Evolutionary conservation across 2,888 invertebrate genomes (phyloP).

Genomic region (Julus scanicus): DNA sequence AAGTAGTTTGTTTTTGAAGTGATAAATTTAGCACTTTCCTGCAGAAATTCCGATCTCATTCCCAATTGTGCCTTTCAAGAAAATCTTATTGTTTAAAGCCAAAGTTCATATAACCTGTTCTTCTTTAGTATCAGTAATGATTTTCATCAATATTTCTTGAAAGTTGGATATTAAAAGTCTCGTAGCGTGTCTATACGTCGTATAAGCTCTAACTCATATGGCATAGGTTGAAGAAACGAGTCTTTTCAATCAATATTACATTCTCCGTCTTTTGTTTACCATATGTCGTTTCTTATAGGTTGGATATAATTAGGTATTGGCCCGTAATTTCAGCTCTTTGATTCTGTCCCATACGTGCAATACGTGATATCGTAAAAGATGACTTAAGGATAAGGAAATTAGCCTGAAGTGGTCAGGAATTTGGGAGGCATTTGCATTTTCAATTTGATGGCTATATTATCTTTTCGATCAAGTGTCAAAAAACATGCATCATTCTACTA

Average conservation of each 20-base stretch:
- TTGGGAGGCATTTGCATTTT: background rate
- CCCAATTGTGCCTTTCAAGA: too few species aligned
- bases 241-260: conserved; percentile 25
- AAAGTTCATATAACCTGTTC: background rate
- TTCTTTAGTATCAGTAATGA: conserved; percentile 5
- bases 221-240: background rate
- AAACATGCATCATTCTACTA: background rate
- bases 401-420: background rate
- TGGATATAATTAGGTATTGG: conserved; percentile 40
- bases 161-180: conserved; percentile 23
- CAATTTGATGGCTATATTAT: background rate
- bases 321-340: background rate
- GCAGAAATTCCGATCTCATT: too few species aligned
- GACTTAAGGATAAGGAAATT: background rate
- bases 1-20: too few species aligned
- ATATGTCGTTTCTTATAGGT: background rate
- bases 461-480: background rate
- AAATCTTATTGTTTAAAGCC: too few species aligned
- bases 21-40: too few species aligned
- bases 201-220: conserved; percentile 6
- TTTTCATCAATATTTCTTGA: conserved; percentile 34
- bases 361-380: background rate
- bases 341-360: background rate
- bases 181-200: background rate
- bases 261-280: conserved; percentile 38